These are phyloP conservation scores for Melanotaenia nigrans DNA, from an alignment of 2,797 vertebrate genomes.

Conservation along the genomic window DNA sequence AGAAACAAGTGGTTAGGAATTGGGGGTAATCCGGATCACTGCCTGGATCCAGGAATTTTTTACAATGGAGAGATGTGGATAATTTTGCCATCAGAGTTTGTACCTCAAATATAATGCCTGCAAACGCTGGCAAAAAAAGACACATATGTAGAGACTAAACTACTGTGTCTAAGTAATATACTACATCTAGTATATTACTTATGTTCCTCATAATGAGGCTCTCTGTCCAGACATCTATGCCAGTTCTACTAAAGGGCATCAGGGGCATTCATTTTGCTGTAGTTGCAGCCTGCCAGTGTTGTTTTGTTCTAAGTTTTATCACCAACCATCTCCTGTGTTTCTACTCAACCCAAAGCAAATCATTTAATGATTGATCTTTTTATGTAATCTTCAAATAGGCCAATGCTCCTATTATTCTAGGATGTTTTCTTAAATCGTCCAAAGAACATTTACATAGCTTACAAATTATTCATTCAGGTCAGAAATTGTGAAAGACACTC, in stretches of 20 bases:
- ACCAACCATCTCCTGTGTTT: slow-evolving; percentile 28
- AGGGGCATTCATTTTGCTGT: neutral
- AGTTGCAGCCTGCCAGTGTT: slow-evolving; percentile 11
- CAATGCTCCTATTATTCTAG: slow-evolving; percentile 8
- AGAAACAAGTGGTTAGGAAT: too few relatives aligned
- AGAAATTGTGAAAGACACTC: slow-evolving; percentile 6
- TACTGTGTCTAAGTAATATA: too few relatives aligned
- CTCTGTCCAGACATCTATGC: neutral
- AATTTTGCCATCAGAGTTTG: too few relatives aligned
- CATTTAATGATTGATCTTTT: slow-evolving; percentile 69
- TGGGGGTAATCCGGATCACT: too few relatives aligned
- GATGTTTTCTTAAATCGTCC: slow-evolving; percentile 39
- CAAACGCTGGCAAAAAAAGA: too few relatives aligned
- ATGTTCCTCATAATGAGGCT: neutral
- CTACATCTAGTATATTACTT: too few relatives aligned
- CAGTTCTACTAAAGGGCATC: neutral
- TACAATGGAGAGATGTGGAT: too few relatives aligned
- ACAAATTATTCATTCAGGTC: slow-evolving; percentile 9
- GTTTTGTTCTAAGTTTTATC: slow-evolving; percentile 40
- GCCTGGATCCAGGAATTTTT: too few relatives aligned
- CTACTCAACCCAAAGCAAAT: slow-evolving; percentile 17
- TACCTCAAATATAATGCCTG: too few relatives aligned
- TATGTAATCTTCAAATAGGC: slow-evolving; percentile 54
- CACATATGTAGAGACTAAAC: too few relatives aligned
- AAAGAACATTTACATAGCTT: slow-evolving; percentile 46